Conservation (phyloP, 2,797 vertebrate species). For the Peromyscus attwateri region DNA sequence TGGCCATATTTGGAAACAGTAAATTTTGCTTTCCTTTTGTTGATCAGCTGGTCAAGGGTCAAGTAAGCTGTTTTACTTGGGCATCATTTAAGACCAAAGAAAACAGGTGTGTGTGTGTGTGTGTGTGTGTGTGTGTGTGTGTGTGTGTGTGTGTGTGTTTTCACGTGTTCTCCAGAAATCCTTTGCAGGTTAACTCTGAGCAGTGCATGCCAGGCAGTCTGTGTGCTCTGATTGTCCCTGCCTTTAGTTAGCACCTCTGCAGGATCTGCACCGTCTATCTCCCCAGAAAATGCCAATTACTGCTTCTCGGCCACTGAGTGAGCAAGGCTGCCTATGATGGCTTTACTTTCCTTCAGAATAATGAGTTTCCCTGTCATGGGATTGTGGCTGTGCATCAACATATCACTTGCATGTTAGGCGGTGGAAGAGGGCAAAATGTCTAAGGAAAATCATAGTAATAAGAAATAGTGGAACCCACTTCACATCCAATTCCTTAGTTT, state of each 20-base stretch:
- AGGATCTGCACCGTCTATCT: neutral
- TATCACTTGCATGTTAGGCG: constrained; percentile 26
- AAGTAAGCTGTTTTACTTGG: neutral
- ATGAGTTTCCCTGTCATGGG: constrained; percentile 24
- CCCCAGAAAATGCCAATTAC: constrained; percentile 11
- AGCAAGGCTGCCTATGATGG: neutral
- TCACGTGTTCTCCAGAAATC: neutral
- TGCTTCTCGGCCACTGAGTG: constrained; percentile 9
- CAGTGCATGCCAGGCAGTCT: neutral
- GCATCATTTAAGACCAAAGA: constrained; percentile 4
- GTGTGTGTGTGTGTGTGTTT: neutral
- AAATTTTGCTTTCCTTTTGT: constrained; percentile 38
- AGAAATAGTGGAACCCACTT: constrained; percentile 29
- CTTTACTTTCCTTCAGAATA: constrained; percentile 35
- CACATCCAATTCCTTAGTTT: constrained; percentile 45
- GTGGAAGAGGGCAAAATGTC: neutral
- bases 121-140: neutral
- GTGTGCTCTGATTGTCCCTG: neutral
- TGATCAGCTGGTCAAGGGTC: constrained; percentile 5
- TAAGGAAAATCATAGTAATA: constrained; percentile 12
- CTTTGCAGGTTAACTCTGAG: constrained; percentile 20
- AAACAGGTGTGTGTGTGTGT: neutral
- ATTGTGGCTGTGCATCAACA: neutral
- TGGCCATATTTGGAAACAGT: constrained; percentile 19
- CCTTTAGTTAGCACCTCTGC: constrained; percentile 14